Conservation (phyloP, 2,797 vertebrate species). For the Percopsis omiscomaycus region DNA sequence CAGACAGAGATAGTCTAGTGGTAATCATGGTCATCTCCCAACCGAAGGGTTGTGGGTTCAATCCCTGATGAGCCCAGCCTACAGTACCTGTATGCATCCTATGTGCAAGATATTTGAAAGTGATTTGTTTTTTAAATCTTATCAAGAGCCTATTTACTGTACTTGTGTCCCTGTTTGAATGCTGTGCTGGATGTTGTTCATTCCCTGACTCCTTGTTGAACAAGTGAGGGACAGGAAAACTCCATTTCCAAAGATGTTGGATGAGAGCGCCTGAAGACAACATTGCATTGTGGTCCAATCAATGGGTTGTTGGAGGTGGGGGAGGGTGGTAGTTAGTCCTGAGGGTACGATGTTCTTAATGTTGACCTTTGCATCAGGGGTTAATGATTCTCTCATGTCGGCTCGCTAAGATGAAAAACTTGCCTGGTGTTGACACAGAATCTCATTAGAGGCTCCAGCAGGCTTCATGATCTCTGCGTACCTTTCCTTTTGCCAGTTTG, state of each 20-base stretch:
- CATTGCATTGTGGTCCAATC: slow-evolving; percentile 34
- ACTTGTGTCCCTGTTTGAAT: slow-evolving; percentile 8
- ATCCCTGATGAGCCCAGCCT: too few relatives aligned
- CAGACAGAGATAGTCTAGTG: slow-evolving; percentile 21
- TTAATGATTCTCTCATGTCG: slow-evolving; percentile 33
- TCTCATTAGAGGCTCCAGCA: background rate
- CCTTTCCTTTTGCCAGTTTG: slow-evolving; percentile 13
- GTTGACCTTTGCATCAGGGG: slow-evolving; percentile 30
- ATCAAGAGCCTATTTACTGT: slow-evolving; percentile 21
- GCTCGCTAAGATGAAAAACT: slow-evolving; percentile 2
- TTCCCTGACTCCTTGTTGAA: slow-evolving; percentile 10
- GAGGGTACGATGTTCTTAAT: slow-evolving; percentile 17
- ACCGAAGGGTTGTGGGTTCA: too few relatives aligned
- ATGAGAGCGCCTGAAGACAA: slow-evolving; percentile 53
- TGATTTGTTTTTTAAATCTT: slow-evolving; percentile 2
- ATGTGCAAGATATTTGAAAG: too few relatives aligned
- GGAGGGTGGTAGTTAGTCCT: slow-evolving; percentile 37
- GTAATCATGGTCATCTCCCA: slow-evolving; percentile 14
- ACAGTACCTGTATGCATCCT: too few relatives aligned
- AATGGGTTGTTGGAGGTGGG: slow-evolving; percentile 13
- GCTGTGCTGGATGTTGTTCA: slow-evolving; percentile 7
- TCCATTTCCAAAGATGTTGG: slow-evolving; percentile 72
- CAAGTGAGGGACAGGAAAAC: slow-evolving; percentile 61
- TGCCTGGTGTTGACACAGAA: slow-evolving; percentile 5
- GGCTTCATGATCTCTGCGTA: slow-evolving; percentile 14